These are phyloP conservation scores for Conops quadrifasciatus DNA, from an alignment of 2,888 invertebrate genomes.

Conservation along the genomic window DNA sequence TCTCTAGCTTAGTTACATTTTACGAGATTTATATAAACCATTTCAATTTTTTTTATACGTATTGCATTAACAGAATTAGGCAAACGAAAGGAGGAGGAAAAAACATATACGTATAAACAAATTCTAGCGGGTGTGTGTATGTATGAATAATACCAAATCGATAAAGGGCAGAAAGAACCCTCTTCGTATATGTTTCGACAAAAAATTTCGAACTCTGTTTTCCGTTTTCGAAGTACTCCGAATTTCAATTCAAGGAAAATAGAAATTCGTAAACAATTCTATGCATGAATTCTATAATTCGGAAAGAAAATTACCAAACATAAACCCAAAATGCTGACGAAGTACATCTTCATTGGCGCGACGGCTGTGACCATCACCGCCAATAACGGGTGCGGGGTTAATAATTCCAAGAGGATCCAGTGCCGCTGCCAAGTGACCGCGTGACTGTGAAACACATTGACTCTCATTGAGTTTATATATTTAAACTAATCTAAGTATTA, in stretches of 20 bases:
- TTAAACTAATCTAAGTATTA: slow-evolving; percentile 9
- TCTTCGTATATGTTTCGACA: no score
- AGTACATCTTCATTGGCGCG: slow-evolving; percentile 66
- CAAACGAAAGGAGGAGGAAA: no score
- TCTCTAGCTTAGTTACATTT: no score
- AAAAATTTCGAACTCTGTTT: no score
- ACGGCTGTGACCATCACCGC: slow-evolving; percentile 64
- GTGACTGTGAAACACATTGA: slow-evolving; percentile 69
- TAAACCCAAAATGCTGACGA: slow-evolving; percentile 65
- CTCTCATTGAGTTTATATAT: neutral
- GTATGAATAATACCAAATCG: no score
- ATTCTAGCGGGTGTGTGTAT: neutral
- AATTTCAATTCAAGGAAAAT: slow-evolving; percentile 52
- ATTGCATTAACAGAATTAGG: no score
- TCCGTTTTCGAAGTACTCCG: slow-evolving; percentile 52
- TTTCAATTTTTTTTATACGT: no score
- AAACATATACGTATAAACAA: neutral
- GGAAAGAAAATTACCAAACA: slow-evolving; percentile 60
- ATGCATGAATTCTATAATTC: slow-evolving; percentile 36
- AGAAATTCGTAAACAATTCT: neutral
- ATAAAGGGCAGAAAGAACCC: no score
- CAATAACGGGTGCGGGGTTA: slow-evolving; percentile 58
- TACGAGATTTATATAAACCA: no score
- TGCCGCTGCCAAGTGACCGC: slow-evolving; percentile 84
- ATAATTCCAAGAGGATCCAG: slow-evolving; percentile 81